Percentiles rank a stretch among this genome's conserved stretches.
These are phyloP conservation scores for Mohoua ochrocephala DNA, from an alignment of 2,113 vertebrate genomes.

Conservation along the genomic window DNA sequence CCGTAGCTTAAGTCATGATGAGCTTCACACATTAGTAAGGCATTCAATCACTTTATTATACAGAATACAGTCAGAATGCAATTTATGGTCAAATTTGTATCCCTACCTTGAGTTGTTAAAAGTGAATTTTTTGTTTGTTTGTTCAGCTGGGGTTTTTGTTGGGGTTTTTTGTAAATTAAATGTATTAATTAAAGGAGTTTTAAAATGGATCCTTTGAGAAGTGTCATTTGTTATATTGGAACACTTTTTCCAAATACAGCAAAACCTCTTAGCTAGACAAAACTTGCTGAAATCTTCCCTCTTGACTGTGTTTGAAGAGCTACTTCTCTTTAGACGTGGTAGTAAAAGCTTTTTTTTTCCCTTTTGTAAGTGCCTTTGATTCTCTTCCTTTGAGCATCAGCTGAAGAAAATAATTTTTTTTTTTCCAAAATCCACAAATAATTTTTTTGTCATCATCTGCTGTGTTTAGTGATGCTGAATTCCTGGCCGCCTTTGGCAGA, in stretches of 20 bases:
- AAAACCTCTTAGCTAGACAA: not conserved
- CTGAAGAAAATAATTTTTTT: not conserved
- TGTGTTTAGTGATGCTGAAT: not conserved
- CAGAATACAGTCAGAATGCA: not conserved
- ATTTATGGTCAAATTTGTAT: not conserved
- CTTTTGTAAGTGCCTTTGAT: not conserved
- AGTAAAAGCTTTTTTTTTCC: not conserved
- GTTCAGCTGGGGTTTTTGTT: not conserved
- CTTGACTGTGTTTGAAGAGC: not conserved
- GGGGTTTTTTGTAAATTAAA: not conserved
- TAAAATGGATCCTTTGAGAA: not conserved
- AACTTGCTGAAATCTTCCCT: not conserved
- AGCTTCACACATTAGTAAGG: not conserved
- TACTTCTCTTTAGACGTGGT: not conserved
- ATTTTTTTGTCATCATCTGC: not conserved
- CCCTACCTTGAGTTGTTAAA: not conserved
- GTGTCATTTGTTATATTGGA: not conserved
- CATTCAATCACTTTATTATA: not conserved
- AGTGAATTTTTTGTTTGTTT: not conserved
- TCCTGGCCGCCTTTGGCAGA: not conserved
- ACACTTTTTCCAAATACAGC: not conserved
- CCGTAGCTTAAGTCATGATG: accelerated
- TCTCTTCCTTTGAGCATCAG: not conserved
- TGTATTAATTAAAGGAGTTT: not conserved
- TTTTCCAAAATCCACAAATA: not conserved